Evolutionary conservation across 92 coral and sea anemone species (phyloP).

Genomic region (Meandrina meandrites): DNA sequence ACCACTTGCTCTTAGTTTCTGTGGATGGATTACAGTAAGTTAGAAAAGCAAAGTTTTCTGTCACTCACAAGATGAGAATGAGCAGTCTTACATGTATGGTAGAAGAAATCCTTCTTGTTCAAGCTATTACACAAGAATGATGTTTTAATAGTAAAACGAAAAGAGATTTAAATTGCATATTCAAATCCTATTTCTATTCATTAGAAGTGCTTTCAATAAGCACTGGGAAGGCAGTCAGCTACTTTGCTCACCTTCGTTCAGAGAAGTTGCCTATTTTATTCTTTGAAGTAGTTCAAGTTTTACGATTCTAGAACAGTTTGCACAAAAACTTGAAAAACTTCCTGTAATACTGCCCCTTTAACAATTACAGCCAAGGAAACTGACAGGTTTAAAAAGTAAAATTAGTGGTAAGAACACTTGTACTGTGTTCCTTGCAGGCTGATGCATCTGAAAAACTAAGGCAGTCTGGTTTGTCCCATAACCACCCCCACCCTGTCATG

Average conservation of each 20-base stretch:
- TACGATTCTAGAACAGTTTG: too few species aligned
- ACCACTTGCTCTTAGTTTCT: neutral
- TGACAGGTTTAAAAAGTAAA: neutral
- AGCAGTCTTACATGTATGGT: too few species aligned
- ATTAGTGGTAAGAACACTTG: neutral
- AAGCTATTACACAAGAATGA: too few species aligned
- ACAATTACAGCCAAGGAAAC: neutral
- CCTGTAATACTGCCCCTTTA: too few species aligned
- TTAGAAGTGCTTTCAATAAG: too few species aligned
- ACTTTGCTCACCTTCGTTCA: neutral
- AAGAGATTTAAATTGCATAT: too few species aligned
- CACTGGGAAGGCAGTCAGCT: too few species aligned
- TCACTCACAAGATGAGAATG: neutral
- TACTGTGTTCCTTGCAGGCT: constrained; percentile 58
- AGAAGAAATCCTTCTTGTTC: too few species aligned
- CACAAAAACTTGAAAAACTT: too few species aligned
- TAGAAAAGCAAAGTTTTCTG: neutral
- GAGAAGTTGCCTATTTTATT: too few species aligned
- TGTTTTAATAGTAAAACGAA: too few species aligned
- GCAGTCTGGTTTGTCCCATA: constrained; percentile 93
- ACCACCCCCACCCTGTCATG: constrained; percentile 94
- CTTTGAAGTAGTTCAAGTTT: neutral
- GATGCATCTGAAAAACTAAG: constrained; percentile 99
- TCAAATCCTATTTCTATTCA: too few species aligned
- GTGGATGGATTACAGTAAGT: neutral